A percentile compares a stretch with the other conserved stretches of the same genome.
phyloP scores from a whole-genome alignment of 2,797 vertebrate species.

The Rhyacichthys aspro region DNA sequence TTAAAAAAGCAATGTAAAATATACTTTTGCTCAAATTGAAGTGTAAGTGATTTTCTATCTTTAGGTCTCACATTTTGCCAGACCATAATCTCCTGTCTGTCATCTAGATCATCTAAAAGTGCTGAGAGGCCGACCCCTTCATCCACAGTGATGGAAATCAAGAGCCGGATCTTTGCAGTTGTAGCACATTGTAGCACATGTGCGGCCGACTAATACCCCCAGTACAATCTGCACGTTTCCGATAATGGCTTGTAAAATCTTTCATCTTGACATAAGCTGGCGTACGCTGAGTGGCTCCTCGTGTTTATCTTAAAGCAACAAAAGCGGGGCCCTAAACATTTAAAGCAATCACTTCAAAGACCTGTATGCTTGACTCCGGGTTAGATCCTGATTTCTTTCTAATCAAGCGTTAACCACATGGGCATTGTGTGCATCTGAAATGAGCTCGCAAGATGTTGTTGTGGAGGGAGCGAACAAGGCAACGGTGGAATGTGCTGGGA shows the following conservation, averaged over 20 bases:
- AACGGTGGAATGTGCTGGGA: conserved; percentile 48
- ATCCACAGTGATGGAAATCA: conserved; percentile 61
- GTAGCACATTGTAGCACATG: conserved; percentile 66
- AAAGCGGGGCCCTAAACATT: conserved; percentile 68
- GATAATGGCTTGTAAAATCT: conserved; percentile 78
- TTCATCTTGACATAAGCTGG: conserved; percentile 81
- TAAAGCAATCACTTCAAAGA: conserved; percentile 79
- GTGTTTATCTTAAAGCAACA: conserved; percentile 77
- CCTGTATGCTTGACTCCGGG: conserved; percentile 63
- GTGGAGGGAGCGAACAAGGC: conserved; percentile 58
- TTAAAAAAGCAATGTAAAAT: neutral
- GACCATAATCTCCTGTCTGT: conserved; percentile 55
- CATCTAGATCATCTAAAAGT: conserved; percentile 63
- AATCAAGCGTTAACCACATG: conserved; percentile 72
- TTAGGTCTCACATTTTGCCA: conserved; percentile 43
- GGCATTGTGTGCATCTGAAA: conserved; percentile 68
- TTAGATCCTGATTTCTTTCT: conserved; percentile 72
- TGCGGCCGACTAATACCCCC: conserved; percentile 67
- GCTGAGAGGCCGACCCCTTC: conserved; percentile 58
- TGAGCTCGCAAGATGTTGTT: conserved; percentile 63
- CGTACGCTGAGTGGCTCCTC: conserved; percentile 75
- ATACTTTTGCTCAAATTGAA: conserved; percentile 13
- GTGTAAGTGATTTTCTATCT: conserved; percentile 25
- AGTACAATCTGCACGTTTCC: conserved; percentile 71
- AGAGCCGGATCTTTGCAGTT: conserved; percentile 70